These are phyloP conservation scores for Drosophila multiciliata DNA, from an alignment of 2,888 invertebrate genomes.

Conservation along the genomic window DNA sequence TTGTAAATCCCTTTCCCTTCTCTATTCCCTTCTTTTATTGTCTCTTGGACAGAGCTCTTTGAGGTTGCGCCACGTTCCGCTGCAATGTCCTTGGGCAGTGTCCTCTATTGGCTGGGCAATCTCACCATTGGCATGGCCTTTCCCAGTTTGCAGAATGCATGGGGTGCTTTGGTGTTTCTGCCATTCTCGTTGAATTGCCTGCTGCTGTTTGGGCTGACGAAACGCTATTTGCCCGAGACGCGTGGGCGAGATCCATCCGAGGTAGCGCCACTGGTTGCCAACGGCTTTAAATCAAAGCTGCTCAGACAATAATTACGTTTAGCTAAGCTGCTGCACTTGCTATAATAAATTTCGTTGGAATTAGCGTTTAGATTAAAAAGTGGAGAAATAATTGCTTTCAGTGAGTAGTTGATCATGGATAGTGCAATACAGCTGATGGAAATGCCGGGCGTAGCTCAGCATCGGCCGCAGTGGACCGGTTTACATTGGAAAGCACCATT, in stretches of 20 bases:
- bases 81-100: constrained; percentile 94
- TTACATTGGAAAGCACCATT: constrained; percentile 53
- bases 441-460: not conserved
- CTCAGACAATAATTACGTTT: constrained; percentile 1
- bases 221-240: constrained; percentile 91
- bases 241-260: constrained; percentile 88
- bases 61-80: constrained; percentile 92
- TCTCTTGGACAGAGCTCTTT: constrained; percentile 88
- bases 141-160: constrained; percentile 87
- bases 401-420: constrained; percentile 19
- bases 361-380: constrained; percentile 34
- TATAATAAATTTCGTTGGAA: constrained; percentile 28
- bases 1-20: not conserved
- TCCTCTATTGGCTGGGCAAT: constrained; percentile 94
- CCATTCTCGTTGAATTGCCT: constrained; percentile 87
- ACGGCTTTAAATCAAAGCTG: constrained; percentile 87
- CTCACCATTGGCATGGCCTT: constrained; percentile 92
- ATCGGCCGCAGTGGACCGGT: constrained; percentile 36
- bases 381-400: not conserved
- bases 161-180: constrained; percentile 90
- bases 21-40: constrained; percentile 41
- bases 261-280: constrained; percentile 87
- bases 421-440: constrained; percentile 17
- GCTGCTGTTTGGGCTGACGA: constrained; percentile 83
- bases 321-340: not conserved